Evolutionary conservation across 2,797 vertebrate species (phyloP).

Genomic region (Glyptemys insculpta): DNA sequence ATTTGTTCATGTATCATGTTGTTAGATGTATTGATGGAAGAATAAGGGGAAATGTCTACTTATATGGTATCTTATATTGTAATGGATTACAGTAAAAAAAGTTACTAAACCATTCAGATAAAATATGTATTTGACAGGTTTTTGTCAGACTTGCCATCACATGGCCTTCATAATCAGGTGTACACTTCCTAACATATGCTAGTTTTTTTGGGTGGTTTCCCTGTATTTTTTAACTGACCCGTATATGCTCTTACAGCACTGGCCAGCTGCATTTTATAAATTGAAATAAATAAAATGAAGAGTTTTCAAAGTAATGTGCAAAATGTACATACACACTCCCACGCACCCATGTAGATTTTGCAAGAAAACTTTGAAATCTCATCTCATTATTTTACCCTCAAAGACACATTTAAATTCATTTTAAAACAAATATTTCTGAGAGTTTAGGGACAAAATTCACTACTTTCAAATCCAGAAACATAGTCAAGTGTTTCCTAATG

Average conservation of each 20-base stretch:
- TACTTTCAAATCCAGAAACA: background rate
- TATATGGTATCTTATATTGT: background rate
- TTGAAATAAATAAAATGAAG: constrained; percentile 5
- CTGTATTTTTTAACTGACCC: constrained; percentile 56
- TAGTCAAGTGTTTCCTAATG: background rate
- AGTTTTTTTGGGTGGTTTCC: constrained; percentile 40
- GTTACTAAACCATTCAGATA: background rate
- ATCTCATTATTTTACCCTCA: constrained; percentile 52
- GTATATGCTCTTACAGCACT: constrained; percentile 40
- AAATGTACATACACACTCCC: constrained; percentile 23
- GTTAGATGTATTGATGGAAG: constrained; percentile 14
- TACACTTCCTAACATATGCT: background rate
- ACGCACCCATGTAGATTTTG: constrained; percentile 11
- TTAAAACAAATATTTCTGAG: constrained; percentile 8
- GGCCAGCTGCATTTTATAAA: constrained; percentile 64
- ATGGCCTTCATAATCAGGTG: constrained; percentile 9
- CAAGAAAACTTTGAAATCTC: constrained; percentile 46
- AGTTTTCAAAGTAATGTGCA: constrained; percentile 53
- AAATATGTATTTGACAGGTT: background rate
- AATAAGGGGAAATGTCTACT: background rate
- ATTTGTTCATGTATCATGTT: constrained; percentile 13
- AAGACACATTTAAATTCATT: constrained; percentile 52
- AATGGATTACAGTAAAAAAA: background rate
- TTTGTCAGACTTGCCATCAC: constrained; percentile 17
- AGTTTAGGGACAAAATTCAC: background rate